These are phyloP conservation scores for Triplophysa yarkandensis DNA, from an alignment of 2,797 vertebrate species.

Conservation along the genomic window DNA sequence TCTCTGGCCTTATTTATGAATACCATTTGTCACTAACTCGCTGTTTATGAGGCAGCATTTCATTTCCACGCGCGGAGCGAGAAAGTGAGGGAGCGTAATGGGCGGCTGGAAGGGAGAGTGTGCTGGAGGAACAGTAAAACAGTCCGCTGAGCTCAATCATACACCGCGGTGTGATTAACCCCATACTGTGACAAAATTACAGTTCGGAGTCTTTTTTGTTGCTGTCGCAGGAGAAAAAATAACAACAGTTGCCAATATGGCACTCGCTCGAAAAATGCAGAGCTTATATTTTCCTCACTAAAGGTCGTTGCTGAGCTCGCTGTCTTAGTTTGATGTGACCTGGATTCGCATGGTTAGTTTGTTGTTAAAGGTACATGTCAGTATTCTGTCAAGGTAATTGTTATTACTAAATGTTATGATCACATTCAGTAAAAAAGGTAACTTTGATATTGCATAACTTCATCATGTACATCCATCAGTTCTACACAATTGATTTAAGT, in stretches of 20 bases:
- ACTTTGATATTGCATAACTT: too few relatives aligned
- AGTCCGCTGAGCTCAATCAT: conserved; percentile 38
- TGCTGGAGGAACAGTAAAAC: conserved; percentile 21
- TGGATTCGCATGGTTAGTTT: not conserved
- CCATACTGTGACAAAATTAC: conserved; percentile 47
- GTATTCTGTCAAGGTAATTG: not conserved
- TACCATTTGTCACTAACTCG: conserved; percentile 65
- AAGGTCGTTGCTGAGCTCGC: conserved; percentile 1
- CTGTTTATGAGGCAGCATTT: conserved; percentile 54
- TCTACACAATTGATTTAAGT: too few relatives aligned
- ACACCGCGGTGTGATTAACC: conserved; percentile 50
- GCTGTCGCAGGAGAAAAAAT: conserved; percentile 38
- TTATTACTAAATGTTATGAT: too few relatives aligned
- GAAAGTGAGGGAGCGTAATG: conserved; percentile 18
- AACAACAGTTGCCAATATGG: conserved; percentile 13
- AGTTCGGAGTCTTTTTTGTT: conserved; percentile 38
- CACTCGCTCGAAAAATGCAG: not conserved
- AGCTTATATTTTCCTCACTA: not conserved
- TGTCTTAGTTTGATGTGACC: conserved; percentile 7
- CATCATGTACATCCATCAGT: too few relatives aligned
- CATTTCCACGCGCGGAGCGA: conserved; percentile 49
- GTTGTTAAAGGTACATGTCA: not conserved
- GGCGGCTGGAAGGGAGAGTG: conserved; percentile 1
- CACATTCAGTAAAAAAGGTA: too few relatives aligned
- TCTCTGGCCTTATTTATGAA: conserved; percentile 62